phyloP scores from a whole-genome alignment of 2,888 invertebrate species.

The Parasteatoda lunata region DNA sequence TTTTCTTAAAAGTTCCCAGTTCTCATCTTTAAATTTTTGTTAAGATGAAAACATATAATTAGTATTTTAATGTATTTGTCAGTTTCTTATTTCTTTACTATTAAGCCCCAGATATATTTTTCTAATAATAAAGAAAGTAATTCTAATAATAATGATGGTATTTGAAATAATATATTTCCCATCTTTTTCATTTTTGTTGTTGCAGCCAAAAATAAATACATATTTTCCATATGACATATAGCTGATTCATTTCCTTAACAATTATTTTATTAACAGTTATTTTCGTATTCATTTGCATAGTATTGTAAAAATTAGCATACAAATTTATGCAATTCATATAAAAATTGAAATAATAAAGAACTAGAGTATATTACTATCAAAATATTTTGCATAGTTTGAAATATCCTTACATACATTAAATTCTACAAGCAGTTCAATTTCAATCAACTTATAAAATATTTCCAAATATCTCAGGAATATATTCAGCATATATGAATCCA shows the following conservation, averaged over 20 bases:
- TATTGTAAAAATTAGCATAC: background rate
- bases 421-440: background rate
- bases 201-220: too few species aligned
- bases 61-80: too few species aligned
- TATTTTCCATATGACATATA: background rate
- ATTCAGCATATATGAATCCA: too few species aligned
- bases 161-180: too few species aligned
- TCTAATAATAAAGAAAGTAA: too few species aligned
- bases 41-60: too few species aligned
- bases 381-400: constrained; percentile 44
- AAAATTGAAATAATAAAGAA: background rate
- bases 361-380: constrained; percentile 24
- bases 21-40: too few species aligned
- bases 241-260: background rate
- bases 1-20: too few species aligned
- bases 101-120: too few species aligned
- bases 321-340: background rate
- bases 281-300: background rate
- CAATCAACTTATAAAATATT: constrained; percentile 10
- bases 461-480: background rate
- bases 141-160: too few species aligned
- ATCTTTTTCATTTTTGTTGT: too few species aligned
- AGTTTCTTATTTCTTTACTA: too few species aligned
- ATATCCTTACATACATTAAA: background rate
- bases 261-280: background rate